phyloP scores from a whole-genome alignment of 2,797 vertebrate genomes.

The Pantherophis alleghaniensis region DNA sequence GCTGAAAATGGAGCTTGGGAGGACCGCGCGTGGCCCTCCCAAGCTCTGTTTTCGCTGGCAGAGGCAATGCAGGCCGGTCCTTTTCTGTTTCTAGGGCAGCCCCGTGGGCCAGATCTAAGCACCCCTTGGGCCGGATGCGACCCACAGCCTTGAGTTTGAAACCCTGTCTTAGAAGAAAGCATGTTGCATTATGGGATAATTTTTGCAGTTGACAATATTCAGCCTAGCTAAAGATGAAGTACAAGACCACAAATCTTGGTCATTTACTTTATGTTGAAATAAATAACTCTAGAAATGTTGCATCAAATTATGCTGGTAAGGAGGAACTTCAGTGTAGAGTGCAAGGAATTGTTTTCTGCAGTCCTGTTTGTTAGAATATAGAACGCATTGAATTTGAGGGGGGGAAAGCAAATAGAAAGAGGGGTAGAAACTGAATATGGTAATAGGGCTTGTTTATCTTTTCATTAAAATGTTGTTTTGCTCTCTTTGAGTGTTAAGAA shows the following conservation, averaged over 20 bases:
- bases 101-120: too few species aligned
- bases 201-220: neutral
- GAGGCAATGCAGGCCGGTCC: too few species aligned
- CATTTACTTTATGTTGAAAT: neutral
- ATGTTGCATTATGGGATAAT: neutral
- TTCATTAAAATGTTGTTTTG: constrained; percentile 29
- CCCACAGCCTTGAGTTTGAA: too few species aligned
- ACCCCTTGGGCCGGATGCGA: too few species aligned
- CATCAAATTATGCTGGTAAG: neutral
- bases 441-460: constrained; percentile 21
- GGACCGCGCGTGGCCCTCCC: too few species aligned
- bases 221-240: neutral
- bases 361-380: constrained; percentile 18
- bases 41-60: too few species aligned
- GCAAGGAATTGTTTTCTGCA: neutral
- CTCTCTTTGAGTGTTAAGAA: constrained; percentile 31
- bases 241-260: too few species aligned
- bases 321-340: neutral
- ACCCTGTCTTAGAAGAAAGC: neutral
- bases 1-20: too few species aligned
- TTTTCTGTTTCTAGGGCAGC: too few species aligned
- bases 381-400: neutral
- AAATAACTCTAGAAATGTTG: neutral
- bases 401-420: neutral
- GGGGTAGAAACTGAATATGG: neutral